Conservation (phyloP, 2,797 vertebrate species). For the Acanthurus tractus region DNA sequence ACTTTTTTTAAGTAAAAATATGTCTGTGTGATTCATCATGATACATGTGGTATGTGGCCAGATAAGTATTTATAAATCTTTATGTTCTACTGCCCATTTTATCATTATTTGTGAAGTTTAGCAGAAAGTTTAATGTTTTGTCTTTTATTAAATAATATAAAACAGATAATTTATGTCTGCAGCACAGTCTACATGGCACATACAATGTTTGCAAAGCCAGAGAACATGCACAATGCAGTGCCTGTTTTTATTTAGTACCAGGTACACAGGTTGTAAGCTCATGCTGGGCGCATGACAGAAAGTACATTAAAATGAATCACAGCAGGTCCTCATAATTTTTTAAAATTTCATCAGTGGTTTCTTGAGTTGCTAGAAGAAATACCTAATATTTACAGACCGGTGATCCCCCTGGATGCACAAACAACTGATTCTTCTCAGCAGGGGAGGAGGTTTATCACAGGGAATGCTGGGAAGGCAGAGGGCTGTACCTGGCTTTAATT, state of each 20-base stretch:
- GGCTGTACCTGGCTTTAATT: constrained; percentile 83
- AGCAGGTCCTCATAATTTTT: constrained; percentile 4
- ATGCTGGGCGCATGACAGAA: not conserved
- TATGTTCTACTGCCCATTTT: not conserved
- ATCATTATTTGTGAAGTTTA: not conserved
- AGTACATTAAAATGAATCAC: constrained; percentile 2
- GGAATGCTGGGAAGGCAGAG: constrained; percentile 70
- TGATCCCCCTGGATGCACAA: constrained; percentile 39
- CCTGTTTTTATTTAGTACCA: not conserved
- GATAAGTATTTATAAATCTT: not conserved
- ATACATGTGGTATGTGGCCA: not conserved
- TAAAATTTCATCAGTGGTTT: not conserved
- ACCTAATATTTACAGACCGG: constrained; percentile 12
- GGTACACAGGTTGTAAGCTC: not conserved
- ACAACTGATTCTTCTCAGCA: constrained; percentile 66
- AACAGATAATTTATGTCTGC: not conserved
- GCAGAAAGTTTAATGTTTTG: not conserved
- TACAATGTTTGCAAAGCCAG: not conserved
- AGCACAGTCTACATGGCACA: not conserved
- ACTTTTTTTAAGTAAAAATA: too few relatives aligned
- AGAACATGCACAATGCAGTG: not conserved
- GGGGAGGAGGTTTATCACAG: constrained; percentile 65
- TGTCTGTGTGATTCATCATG: too few relatives aligned
- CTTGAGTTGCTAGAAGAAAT: constrained; percentile 10
- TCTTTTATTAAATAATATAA: not conserved